Evolutionary conservation across 2,797 vertebrate genomes (phyloP).

Genomic region (Argyrosomus regius): DNA sequence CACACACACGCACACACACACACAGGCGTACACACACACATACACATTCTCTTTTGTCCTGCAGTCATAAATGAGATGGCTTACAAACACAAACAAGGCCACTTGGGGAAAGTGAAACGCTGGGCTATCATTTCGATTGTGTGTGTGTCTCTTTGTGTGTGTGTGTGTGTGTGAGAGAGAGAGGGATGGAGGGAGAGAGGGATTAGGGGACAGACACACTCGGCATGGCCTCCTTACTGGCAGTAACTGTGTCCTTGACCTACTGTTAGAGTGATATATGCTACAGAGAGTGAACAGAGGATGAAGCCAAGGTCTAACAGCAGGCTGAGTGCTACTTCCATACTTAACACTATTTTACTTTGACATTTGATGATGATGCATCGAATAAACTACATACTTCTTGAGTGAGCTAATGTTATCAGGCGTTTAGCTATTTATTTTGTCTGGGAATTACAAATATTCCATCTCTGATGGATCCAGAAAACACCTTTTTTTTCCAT

Average conservation of each 20-base stretch:
- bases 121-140: constrained; percentile 19
- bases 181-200: neutral
- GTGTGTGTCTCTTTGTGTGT: neutral
- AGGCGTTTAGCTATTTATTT: constrained; percentile 4
- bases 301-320: constrained; percentile 29
- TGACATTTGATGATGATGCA: neutral
- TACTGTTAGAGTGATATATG: constrained; percentile 63
- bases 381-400: no score
- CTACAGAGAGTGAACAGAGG: constrained; percentile 32
- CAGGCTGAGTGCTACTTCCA: constrained; percentile 2
- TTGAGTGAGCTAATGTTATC: no score
- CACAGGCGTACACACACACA: constrained; percentile 8
- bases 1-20: neutral
- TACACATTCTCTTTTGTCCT: constrained; percentile 20
- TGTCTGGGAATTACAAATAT: constrained; percentile 20
- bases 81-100: constrained; percentile 41
- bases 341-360: neutral
- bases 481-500: constrained; percentile 26
- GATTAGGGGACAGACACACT: constrained; percentile 57
- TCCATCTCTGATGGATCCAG: neutral
- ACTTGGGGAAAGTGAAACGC: constrained; percentile 22
- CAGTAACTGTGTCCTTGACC: constrained; percentile 74
- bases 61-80: constrained; percentile 42
- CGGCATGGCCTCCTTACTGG: constrained; percentile 66
- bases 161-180: neutral